Conservation (phyloP, 2,797 vertebrate species). For the Pygocentrus nattereri region DNA sequence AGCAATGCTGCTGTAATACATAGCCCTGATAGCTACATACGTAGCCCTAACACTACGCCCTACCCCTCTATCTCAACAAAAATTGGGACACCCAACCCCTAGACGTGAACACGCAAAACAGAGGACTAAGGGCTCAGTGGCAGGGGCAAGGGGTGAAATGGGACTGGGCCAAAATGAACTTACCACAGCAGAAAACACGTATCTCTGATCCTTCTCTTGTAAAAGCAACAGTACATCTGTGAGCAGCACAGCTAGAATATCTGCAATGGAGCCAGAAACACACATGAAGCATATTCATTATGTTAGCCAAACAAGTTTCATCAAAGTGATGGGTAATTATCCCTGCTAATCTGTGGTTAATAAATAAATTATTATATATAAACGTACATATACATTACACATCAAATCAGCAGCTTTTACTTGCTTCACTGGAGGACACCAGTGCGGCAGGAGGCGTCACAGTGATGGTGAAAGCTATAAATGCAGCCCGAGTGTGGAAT, state of each 20-base stretch:
- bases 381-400: neutral
- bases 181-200: constrained; percentile 91
- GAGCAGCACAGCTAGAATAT: constrained; percentile 91
- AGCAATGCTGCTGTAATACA: too few relatives aligned
- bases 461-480: neutral
- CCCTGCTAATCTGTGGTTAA: too few relatives aligned
- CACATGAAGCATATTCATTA: neutral
- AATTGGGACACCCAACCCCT: too few relatives aligned
- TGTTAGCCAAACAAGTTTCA: neutral
- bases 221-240: constrained; percentile 91
- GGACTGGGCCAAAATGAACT: too few relatives aligned
- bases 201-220: constrained; percentile 98
- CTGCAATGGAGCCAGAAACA: constrained; percentile 68
- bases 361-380: too few relatives aligned
- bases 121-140: too few relatives aligned
- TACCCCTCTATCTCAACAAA: too few relatives aligned
- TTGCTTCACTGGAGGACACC: neutral
- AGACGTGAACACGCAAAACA: too few relatives aligned
- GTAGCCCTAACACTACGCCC: too few relatives aligned
- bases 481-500: neutral
- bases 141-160: too few relatives aligned
- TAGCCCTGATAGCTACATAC: too few relatives aligned
- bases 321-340: neutral
- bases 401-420: neutral
- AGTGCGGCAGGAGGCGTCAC: neutral